Evolutionary conservation across 1,140 invertebrate species (phyloP).

Genomic region (Leptopilina clavipes): DNA sequence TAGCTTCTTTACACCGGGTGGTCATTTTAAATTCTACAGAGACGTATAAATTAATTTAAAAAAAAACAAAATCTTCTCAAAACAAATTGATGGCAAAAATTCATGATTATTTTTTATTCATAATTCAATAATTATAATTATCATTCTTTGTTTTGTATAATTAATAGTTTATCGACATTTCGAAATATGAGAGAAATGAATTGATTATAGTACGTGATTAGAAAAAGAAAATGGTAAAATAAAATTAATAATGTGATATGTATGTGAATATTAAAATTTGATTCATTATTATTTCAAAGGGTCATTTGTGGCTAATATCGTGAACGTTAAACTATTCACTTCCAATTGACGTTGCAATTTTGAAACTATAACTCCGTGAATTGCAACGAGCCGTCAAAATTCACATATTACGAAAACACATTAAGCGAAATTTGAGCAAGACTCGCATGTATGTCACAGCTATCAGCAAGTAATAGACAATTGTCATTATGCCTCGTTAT

Average conservation of each 20-base stretch:
- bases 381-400: slow-evolving; percentile 51
- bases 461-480: slow-evolving; percentile 50
- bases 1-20: slow-evolving; percentile 10
- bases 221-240: no score
- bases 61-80: no score
- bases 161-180: no score
- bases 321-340: slow-evolving; percentile 47
- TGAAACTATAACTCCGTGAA: slow-evolving; percentile 49
- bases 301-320: slow-evolving; percentile 26
- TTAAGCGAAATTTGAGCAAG: slow-evolving; percentile 48
- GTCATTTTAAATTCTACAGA: not conserved
- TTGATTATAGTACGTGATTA: no score
- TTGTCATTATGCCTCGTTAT: slow-evolving; percentile 41
- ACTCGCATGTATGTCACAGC: slow-evolving; percentile 52
- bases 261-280: not conserved
- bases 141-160: no score
- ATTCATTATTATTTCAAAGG: not conserved
- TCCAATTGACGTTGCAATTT: slow-evolving; percentile 55
- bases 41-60: not conserved
- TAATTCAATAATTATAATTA: no score
- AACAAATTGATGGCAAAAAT: not conserved
- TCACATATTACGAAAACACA: slow-evolving; percentile 54
- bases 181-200: no score
- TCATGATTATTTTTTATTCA: no score
- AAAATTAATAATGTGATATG: not conserved